Evolutionary conservation across 2,113 vertebrate genomes (phyloP), one percentile per base, ranked within the genome.

Genomic region (Sinocyclocheilus anshuiensis): DNA sequence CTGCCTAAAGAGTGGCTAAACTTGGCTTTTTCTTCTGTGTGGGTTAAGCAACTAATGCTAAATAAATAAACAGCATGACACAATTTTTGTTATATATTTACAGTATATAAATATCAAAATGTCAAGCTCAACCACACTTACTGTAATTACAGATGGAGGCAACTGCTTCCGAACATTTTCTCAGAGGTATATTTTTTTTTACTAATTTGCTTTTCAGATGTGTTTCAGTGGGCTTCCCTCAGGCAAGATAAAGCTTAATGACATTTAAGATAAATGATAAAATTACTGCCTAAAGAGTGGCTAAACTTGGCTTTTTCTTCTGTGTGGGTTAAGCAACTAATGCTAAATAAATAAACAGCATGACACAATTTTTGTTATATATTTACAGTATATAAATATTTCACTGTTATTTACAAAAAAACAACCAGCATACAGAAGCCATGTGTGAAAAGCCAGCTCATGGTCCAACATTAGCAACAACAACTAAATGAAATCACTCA

Each of bases 131-230:
- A 39, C 16, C 7, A 22, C 7, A 9, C 67, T 18, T 18, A 18
- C 16, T 55, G 15, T 36, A 71, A 39, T 45, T n/a, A 42, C 4
- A 74, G 20, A 42, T n/a, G 71, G 9, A 9, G n/a, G 10, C 18
- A 39, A n/a, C 1, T 2, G 8, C 36, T 22, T 42, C 11, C 4
- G 4, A 74, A 74, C 36, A 22, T 74, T 1, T 39, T 7, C 39
- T 39, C 39, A 39, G 39, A 39, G 7, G 6, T 7, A 74, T 11
- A 18, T 22, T 45, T 22, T 39, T 13, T 24, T 22, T 12, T 24
- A 15, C 11, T 75, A 45, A 45, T 75, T 45, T 75, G 72, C 45
- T 71, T 57, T 39, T 8, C 67, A 71, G 67, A 71, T 71, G 65
- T 69, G 67, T 71, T 71, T 39, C 33, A 22, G 8, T 36, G 33